Conservation (phyloP, 2,113 vertebrate genomes). For the Pedionomus torquatus region DNA sequence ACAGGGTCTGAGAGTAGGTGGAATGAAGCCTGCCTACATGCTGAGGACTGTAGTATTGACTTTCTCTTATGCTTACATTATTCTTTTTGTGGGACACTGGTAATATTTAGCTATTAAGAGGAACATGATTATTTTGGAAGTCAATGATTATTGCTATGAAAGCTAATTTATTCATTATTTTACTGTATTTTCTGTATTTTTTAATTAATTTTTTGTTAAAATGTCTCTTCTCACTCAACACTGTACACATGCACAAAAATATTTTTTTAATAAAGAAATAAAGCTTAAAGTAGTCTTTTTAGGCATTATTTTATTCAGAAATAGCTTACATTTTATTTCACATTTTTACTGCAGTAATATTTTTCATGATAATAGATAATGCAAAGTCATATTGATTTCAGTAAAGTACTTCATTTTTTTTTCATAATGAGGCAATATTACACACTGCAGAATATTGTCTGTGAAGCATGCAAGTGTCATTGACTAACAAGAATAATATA, state of each 20-base stretch:
- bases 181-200: background rate
- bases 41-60: background rate
- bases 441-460: background rate
- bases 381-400: background rate
- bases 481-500: background rate
- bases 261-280: background rate
- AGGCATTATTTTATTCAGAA: background rate
- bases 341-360: background rate
- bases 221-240: background rate
- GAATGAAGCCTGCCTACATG: background rate
- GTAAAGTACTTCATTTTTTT: background rate
- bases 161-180: background rate
- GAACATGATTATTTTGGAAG: background rate
- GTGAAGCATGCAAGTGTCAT: background rate
- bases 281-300: background rate
- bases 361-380: background rate
- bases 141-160: background rate
- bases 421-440: background rate
- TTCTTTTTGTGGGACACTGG: background rate
- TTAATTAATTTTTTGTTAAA: background rate
- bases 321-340: background rate
- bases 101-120: background rate
- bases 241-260: background rate
- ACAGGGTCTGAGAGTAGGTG: background rate
- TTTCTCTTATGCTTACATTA: background rate